Base-by-base conservation (phyloP, 2,113 vertebrate species). In the Pithys albifrons region DNA sequence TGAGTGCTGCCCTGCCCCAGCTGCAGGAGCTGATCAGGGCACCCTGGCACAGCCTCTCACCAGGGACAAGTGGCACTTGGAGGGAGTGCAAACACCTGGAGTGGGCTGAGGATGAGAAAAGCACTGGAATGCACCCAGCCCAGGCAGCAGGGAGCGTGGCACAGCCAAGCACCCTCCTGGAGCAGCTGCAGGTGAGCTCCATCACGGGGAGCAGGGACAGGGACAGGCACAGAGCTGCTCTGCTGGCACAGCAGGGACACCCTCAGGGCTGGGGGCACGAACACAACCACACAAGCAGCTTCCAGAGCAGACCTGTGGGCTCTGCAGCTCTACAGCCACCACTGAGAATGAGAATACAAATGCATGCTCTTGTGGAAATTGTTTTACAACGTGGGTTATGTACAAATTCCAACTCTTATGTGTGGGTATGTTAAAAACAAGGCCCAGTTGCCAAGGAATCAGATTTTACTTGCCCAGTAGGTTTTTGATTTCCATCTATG, bases 391-490 rank as follows among this genome's bases (percentile, higher is more conserved):
- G 67, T 6, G 37, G 49, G 87, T 92, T 90, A 93, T 62, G 87
- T 77, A 94, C 58, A 91, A 88, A 91, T 94, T 69, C 92, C 93
- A 93, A 90, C 93, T 91, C 76, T 65, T 93, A 86, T 2, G 10
- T 24, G 20, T 57, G 74, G 67, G 33, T 58, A 81, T 78, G 78
- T 86, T 93, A 94, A 93, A 96, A 93, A 91, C 72, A 92, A 84
- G 86, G 66, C 54, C 62, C 66, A 91, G 86, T 88, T 96, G 91
- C 93, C 96, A 95, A 94, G 91, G 90, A 89, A 96, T 95, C 77
- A 65, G 52, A 65, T 95, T 94, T 85, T 70, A 85, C 87, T 95
- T 91, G 89, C 58, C 87, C 89, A 65, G 73, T 33, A 82, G 61
- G 41, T 82, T 94, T 91, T 24, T 91, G 13, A 74, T 65, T 93